These are phyloP conservation scores for Platycheirus rosarum DNA, from an alignment of 2,888 invertebrate species.

Conservation along the genomic window DNA sequence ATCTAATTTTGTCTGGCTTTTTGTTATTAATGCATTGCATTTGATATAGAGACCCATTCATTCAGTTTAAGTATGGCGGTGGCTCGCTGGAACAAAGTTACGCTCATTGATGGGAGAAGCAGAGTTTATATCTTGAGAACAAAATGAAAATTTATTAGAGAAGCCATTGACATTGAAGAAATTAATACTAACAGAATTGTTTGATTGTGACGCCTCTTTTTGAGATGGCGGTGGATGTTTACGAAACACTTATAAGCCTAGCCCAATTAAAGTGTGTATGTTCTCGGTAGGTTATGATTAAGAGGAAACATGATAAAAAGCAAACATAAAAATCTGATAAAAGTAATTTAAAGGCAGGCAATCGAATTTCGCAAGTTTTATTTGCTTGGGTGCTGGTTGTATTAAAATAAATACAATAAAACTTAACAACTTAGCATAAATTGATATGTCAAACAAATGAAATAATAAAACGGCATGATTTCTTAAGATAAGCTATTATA, in stretches of 20 bases:
- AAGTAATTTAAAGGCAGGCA: too few relatives aligned
- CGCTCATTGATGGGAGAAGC: background rate
- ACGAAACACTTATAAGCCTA: background rate
- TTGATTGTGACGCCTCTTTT: slow-evolving; percentile 3
- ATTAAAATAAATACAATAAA: too few relatives aligned
- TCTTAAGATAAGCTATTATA: too few relatives aligned
- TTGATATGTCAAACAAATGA: too few relatives aligned
- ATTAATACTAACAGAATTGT: slow-evolving; percentile 8
- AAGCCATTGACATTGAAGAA: slow-evolving; percentile 26
- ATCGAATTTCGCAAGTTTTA: too few relatives aligned
- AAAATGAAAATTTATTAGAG: slow-evolving; percentile 1
- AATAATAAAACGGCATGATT: too few relatives aligned
- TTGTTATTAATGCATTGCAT: slow-evolving; percentile 43
- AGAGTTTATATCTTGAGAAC: background rate
- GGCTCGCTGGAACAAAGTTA: background rate
- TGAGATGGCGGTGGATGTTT: background rate
- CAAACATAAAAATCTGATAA: background rate
- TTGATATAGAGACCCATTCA: too few relatives aligned
- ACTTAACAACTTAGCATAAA: too few relatives aligned
- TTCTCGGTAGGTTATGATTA: background rate
- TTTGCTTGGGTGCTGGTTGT: too few relatives aligned
- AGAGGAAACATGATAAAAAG: background rate
- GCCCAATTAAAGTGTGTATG: background rate
- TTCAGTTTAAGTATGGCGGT: too few relatives aligned
- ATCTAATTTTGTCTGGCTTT: slow-evolving; percentile 53